Evolutionary conservation across 2,888 invertebrate species (phyloP).

Genomic region (Globia sparganii): DNA sequence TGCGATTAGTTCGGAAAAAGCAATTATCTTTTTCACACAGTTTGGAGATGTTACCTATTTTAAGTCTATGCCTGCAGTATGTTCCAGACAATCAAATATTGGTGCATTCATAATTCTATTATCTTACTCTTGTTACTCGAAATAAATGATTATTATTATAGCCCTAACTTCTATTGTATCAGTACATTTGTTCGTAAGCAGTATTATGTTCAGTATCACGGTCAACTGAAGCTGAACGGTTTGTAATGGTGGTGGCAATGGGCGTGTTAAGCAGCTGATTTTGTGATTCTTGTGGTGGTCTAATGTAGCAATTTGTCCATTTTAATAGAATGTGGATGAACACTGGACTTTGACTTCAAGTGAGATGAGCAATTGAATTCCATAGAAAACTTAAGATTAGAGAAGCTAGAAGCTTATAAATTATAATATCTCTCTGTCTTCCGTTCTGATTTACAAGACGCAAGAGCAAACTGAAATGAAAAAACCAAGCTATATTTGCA

Average conservation of each 20-base stretch:
- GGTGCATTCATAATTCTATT: background rate
- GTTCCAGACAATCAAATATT: slow-evolving; percentile 1
- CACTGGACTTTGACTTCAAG: background rate
- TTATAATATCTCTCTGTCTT: background rate
- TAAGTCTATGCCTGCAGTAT: background rate
- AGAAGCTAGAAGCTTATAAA: background rate
- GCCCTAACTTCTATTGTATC: background rate
- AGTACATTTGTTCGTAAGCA: background rate
- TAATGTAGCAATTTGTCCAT: background rate
- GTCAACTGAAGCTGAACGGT: slow-evolving; percentile 1
- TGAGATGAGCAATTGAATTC: background rate
- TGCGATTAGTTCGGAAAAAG: background rate
- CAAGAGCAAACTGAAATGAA: slow-evolving; percentile 3
- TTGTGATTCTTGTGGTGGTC: slow-evolving; percentile 10
- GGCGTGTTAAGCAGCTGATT: background rate
- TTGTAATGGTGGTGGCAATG: slow-evolving; percentile 10
- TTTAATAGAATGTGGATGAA: background rate
- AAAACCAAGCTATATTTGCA: background rate
- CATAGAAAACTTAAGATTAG: background rate
- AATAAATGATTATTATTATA: no score
- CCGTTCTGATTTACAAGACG: background rate
- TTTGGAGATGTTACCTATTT: background rate
- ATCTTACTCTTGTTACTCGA: no score
- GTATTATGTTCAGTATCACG: slow-evolving; percentile 6
- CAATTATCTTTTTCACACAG: background rate